Conservation (phyloP, 1,140 invertebrate genomes). For the Luehdorfia chinensis region DNA sequence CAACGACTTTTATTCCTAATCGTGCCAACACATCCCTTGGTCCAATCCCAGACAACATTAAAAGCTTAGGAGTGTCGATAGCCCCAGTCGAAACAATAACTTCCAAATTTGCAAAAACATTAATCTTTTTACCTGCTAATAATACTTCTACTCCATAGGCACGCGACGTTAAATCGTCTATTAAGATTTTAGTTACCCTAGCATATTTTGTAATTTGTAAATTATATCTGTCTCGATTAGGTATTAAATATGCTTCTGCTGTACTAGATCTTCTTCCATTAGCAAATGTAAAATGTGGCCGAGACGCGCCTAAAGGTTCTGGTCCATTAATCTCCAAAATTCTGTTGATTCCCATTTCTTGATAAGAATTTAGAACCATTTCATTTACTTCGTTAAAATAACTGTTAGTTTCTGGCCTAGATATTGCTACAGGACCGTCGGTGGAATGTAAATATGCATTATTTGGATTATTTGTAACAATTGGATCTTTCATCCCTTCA, state of each 20-base stretch:
- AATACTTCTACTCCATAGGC: constrained; percentile 80
- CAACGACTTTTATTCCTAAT: constrained; percentile 76
- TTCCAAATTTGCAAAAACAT: constrained; percentile 61
- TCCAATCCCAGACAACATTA: constrained; percentile 85
- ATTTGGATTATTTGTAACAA: constrained; percentile 36
- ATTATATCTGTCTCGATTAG: constrained; percentile 77
- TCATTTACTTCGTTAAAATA: constrained; percentile 39
- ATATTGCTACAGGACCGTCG: constrained; percentile 47
- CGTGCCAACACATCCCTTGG: constrained; percentile 78
- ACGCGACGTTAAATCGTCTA: constrained; percentile 80
- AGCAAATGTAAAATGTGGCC: constrained; percentile 78
- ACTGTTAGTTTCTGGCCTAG: constrained; percentile 36
- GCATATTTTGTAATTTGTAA: constrained; percentile 60
- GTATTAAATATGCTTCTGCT: constrained; percentile 79
- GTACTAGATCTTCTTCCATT: constrained; percentile 81
- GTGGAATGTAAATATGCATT: constrained; percentile 47
- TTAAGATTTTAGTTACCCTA: constrained; percentile 77
- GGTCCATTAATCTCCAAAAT: constrained; percentile 52
- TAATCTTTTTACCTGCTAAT: constrained; percentile 61
- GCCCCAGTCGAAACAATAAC: constrained; percentile 85
- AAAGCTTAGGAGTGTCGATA: constrained; percentile 81
- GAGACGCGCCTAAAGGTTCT: constrained; percentile 40
- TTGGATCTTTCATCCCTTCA: constrained; percentile 52
- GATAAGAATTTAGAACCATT: constrained; percentile 37
- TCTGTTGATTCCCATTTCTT: constrained; percentile 53